A percentile compares a stretch with the other conserved stretches of the same genome.
phyloP scores from a whole-genome alignment of 2,113 vertebrate species.

The Nothocercus julius region DNA sequence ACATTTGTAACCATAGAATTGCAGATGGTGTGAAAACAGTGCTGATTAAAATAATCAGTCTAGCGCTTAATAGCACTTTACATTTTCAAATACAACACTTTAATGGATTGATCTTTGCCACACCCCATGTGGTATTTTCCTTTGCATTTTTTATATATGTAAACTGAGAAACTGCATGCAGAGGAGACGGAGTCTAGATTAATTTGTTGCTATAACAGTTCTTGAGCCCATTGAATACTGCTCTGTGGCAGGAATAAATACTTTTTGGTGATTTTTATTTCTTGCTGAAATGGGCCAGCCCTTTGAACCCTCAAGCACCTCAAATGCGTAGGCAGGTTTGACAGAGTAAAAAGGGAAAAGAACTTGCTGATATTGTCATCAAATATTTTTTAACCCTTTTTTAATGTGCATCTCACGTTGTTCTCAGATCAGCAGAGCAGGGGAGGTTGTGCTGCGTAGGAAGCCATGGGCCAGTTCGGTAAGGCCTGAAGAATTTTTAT shows the following conservation, averaged over 20 bases:
- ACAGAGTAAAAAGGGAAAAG: neutral
- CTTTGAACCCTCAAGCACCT: neutral
- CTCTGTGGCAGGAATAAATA: neutral
- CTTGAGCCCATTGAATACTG: neutral
- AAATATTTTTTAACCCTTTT: neutral
- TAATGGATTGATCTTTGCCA: conserved; percentile 39
- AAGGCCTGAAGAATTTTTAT: neutral
- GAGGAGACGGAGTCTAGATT: neutral
- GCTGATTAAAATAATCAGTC: conserved; percentile 46
- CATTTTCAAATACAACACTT: conserved; percentile 31
- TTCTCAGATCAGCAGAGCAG: neutral
- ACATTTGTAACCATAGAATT: neutral
- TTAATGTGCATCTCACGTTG: neutral
- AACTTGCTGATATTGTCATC: neutral
- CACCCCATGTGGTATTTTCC: conserved; percentile 7
- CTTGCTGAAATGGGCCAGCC: neutral
- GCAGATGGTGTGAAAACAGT: neutral
- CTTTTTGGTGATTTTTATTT: conserved; percentile 9
- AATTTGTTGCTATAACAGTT: conserved; percentile 4
- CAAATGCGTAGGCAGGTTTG: neutral
- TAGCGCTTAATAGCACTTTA: conserved; percentile 31
- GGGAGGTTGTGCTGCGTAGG: neutral
- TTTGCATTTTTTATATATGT: neutral
- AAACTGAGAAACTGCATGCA: conserved; percentile 28
- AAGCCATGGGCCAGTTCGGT: neutral